These are phyloP conservation scores for Ariopsis seemanni DNA, from an alignment of 2,113 vertebrate species.

Conservation along the genomic window DNA sequence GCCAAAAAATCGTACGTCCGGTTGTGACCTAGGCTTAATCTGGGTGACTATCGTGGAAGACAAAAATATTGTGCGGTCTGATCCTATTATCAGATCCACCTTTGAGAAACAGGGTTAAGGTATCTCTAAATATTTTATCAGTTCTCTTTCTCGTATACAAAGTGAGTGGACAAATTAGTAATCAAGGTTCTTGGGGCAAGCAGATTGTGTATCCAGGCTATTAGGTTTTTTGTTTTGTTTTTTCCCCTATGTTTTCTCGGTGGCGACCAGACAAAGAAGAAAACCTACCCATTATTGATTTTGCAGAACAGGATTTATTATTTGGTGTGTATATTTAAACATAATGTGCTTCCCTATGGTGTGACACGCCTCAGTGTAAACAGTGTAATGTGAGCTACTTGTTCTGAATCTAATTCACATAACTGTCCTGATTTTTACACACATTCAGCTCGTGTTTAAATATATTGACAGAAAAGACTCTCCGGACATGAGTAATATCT, in stretches of 20 bases:
- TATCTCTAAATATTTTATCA: neutral
- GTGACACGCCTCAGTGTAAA: neutral
- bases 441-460: neutral
- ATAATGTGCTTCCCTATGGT: neutral
- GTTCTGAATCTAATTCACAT: neutral
- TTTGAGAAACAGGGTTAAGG: neutral
- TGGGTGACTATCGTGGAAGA: no score
- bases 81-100: neutral
- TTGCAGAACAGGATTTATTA: neutral
- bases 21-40: no score
- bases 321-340: neutral
- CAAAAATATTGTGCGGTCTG: no score
- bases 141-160: neutral
- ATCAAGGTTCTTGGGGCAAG: neutral
- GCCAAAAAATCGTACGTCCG: no score
- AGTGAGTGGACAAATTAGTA: neutral
- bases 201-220: neutral
- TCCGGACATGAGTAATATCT: neutral
- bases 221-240: neutral
- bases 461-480: neutral
- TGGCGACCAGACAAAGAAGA: neutral
- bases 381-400: neutral
- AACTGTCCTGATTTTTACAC: neutral
- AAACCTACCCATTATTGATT: neutral
- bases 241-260: no score